These are phyloP conservation scores for Eleginops maclovinus DNA, from an alignment of 2,113 vertebrate species.

Conservation along the genomic window DNA sequence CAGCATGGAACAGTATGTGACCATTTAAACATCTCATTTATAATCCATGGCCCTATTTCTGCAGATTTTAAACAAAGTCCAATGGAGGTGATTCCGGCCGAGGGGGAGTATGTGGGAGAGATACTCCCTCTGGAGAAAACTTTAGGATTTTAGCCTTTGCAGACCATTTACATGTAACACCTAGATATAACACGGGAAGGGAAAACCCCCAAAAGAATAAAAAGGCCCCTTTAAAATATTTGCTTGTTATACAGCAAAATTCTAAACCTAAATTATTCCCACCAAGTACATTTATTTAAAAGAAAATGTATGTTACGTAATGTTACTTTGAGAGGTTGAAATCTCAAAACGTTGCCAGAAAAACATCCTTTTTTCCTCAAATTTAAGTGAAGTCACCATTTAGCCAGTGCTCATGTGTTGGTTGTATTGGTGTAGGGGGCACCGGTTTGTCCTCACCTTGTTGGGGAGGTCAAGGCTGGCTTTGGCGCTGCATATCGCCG, in stretches of 20 bases:
- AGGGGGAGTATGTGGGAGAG: no score
- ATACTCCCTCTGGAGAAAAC: no score
- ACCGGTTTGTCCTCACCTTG: constrained; percentile 85
- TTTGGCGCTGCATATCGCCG: constrained; percentile 87
- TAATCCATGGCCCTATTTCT: neutral
- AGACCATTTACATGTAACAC: no score
- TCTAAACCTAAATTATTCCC: neutral
- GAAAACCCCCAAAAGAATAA: no score
- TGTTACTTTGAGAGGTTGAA: neutral
- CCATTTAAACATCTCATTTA: neutral
- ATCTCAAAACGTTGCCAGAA: neutral
- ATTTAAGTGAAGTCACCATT: no score
- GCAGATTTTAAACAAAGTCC: neutral
- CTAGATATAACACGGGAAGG: no score
- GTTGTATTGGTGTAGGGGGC: neutral
- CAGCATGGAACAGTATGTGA: neutral
- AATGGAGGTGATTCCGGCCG: no score
- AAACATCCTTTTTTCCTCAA: no score
- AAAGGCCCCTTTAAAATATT: no score
- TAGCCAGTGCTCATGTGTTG: neutral
- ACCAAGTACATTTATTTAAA: neutral
- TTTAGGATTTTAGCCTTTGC: no score
- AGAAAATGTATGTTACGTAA: neutral
- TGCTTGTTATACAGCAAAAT: neutral
- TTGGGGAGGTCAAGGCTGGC: constrained; percentile 92